A percentile compares a stretch with the other conserved stretches of the same genome.
Conservation (phyloP, 1,140 invertebrate genomes). For the Drosophila kepulauana region DNA sequence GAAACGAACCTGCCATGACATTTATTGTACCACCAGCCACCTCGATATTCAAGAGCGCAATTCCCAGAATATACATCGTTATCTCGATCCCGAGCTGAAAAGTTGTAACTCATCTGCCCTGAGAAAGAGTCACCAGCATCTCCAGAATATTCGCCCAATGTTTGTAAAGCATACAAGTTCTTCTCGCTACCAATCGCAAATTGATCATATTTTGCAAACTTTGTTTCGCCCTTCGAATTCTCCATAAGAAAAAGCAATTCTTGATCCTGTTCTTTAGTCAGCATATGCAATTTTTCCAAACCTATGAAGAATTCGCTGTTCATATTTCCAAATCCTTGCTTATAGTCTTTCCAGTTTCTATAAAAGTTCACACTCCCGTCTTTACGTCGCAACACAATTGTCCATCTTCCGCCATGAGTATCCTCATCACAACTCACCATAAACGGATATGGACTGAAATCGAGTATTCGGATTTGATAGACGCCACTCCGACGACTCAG, state of each 20-base stretch:
- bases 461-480: slow-evolving; percentile 22
- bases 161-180: slow-evolving; percentile 88
- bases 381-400: slow-evolving; percentile 87
- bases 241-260: slow-evolving; percentile 88
- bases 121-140: slow-evolving; percentile 88
- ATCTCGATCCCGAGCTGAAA: slow-evolving; percentile 89
- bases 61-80: slow-evolving; percentile 89
- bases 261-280: slow-evolving; percentile 87
- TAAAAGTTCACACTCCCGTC: slow-evolving; percentile 88
- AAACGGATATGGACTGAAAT: slow-evolving; percentile 18
- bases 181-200: slow-evolving; percentile 88
- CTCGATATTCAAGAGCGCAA: slow-evolving; percentile 87
- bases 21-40: slow-evolving; percentile 88
- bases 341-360: slow-evolving; percentile 87
- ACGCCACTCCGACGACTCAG: slow-evolving; percentile 15
- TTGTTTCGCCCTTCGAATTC: slow-evolving; percentile 86
- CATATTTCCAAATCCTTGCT: slow-evolving; percentile 87
- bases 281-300: slow-evolving; percentile 86
- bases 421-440: slow-evolving; percentile 32
- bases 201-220: slow-evolving; percentile 87
- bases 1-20: slow-evolving; percentile 51
- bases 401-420: slow-evolving; percentile 84
- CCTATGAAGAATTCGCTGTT: slow-evolving; percentile 88
- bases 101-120: slow-evolving; percentile 88
- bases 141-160: slow-evolving; percentile 88